These are phyloP conservation scores for Dolomedes plantarius DNA, from an alignment of 2,888 invertebrate genomes.

Conservation along the genomic window DNA sequence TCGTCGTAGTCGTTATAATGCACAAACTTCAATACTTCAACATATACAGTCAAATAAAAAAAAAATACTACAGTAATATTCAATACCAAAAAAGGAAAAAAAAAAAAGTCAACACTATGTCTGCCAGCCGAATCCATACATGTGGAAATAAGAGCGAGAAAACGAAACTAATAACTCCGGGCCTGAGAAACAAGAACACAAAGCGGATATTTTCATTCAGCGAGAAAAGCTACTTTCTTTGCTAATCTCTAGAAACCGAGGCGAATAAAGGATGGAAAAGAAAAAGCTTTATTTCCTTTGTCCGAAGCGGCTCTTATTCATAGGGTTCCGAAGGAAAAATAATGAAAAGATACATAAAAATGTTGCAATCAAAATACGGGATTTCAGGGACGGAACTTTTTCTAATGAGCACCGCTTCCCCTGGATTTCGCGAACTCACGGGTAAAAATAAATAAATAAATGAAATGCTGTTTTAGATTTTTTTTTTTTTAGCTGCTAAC, in stretches of 20 bases:
- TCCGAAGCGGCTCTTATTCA: neutral
- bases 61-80: neutral
- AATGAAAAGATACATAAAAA: neutral
- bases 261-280: neutral
- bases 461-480: too few relatives aligned
- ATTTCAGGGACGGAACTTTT: neutral
- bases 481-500: too few relatives aligned
- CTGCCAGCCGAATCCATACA: neutral
- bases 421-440: too few relatives aligned
- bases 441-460: too few relatives aligned
- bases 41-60: too few relatives aligned
- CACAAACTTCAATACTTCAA: neutral
- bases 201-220: neutral
- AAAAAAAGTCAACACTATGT: neutral
- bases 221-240: neutral
- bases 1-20: too few relatives aligned
- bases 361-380: neutral
- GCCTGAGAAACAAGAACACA: neutral
- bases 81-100: too few relatives aligned
- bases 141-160: neutral
- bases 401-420: neutral
- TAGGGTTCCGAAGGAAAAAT: neutral
- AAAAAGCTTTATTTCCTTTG: neutral
- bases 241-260: neutral
- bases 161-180: slow-evolving; percentile 4